Percentiles rank a stretch among this genome's conserved stretches.
phyloP scores from a whole-genome alignment of 2,888 invertebrate genomes.

The Psylliodes chrysocephalus region DNA sequence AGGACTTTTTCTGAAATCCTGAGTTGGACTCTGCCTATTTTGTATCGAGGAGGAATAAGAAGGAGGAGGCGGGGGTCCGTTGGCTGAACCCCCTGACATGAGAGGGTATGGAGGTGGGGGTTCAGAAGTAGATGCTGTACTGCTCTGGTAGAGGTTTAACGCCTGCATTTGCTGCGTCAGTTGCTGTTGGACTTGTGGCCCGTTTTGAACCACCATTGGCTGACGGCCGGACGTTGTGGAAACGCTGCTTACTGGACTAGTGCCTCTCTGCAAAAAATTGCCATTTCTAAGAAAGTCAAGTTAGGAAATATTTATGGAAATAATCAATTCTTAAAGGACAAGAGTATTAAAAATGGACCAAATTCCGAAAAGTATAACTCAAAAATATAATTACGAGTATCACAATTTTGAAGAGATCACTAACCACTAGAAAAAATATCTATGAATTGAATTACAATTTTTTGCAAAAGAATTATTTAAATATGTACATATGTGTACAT shows the following conservation, averaged over 20 bases:
- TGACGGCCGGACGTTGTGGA: constrained; percentile 64
- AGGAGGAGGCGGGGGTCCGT: constrained; percentile 80
- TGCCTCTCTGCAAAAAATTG: constrained; percentile 61
- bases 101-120: constrained; percentile 72
- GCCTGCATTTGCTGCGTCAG: constrained; percentile 90
- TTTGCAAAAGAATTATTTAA: no score
- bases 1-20: constrained; percentile 82
- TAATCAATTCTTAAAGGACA: no score
- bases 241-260: constrained; percentile 73
- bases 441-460: no score
- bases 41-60: constrained; percentile 88
- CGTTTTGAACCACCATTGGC: constrained; percentile 79
- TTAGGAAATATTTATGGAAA: no score
- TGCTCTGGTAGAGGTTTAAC: constrained; percentile 78
- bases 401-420: no score
- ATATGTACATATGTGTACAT: no score
- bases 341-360: no score
- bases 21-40: constrained; percentile 87
- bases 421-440: no score
- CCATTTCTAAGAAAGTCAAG: no score
- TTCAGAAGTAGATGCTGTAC: constrained; percentile 69
- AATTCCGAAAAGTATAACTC: no score
- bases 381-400: no score
- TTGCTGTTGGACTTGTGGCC: constrained; percentile 74
- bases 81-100: constrained; percentile 66